A percentile compares a stretch with the other conserved stretches of the same genome.
These are phyloP conservation scores for Nettapus auritus DNA, from an alignment of 2,113 vertebrate species.

Conservation along the genomic window DNA sequence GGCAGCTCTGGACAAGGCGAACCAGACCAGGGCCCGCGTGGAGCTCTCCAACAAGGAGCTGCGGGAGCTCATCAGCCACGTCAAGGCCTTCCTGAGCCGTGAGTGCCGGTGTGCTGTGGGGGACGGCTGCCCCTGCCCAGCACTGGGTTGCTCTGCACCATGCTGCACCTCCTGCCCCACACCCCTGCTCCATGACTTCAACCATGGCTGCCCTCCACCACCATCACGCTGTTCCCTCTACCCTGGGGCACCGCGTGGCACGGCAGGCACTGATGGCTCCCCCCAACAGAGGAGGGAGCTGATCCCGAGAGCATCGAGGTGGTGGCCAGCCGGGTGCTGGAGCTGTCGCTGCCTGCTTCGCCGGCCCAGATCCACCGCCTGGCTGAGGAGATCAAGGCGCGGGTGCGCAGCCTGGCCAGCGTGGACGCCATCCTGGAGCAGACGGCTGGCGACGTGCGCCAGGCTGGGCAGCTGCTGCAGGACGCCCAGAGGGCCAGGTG, in stretches of 20 bases:
- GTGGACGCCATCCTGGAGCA: slow-evolving; percentile 92
- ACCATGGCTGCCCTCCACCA: background rate
- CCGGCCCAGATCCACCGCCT: slow-evolving; percentile 90
- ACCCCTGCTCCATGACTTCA: background rate
- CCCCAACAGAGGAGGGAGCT: slow-evolving; percentile 89
- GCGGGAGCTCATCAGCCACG: slow-evolving; percentile 91
- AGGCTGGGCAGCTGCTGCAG: slow-evolving; percentile 86
- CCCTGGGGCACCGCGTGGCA: fast-evolving
- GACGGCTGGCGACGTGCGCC: slow-evolving; percentile 86
- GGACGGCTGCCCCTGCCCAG: background rate
- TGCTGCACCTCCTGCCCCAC: background rate
- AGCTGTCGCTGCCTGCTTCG: slow-evolving; percentile 92
- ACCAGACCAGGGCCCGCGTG: slow-evolving; percentile 86
- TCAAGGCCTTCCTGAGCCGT: slow-evolving; percentile 95
- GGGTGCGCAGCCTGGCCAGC: slow-evolving; percentile 89
- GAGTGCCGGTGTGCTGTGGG: slow-evolving; percentile 49
- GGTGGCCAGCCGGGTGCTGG: slow-evolving; percentile 89
- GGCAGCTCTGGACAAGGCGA: slow-evolving; percentile 89
- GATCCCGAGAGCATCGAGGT: slow-evolving; percentile 95
- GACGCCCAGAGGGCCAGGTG: slow-evolving; percentile 90
- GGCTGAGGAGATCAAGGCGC: slow-evolving; percentile 89
- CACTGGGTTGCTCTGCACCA: background rate
- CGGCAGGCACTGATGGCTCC: background rate
- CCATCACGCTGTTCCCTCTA: background rate
- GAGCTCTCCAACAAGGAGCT: slow-evolving; percentile 93